These are phyloP conservation scores for Solenopsis fugax DNA, from an alignment of 1,140 invertebrate genomes.

Conservation along the genomic window DNA sequence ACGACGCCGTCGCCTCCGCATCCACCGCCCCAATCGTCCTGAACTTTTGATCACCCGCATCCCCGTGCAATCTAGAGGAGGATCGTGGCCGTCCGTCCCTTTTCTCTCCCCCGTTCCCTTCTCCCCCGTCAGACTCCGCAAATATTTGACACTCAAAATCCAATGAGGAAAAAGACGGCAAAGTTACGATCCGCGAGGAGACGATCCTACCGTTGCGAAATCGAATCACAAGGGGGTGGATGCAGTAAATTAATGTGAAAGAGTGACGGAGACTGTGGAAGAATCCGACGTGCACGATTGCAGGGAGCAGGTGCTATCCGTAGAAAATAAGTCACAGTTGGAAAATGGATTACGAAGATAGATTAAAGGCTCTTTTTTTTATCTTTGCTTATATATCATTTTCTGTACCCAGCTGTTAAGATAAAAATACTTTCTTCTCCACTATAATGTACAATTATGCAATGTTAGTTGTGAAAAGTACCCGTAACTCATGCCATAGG, in stretches of 20 bases:
- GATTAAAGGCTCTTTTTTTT: slow-evolving; percentile 21
- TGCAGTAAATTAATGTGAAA: slow-evolving; percentile 52
- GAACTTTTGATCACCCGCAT: slow-evolving; percentile 86
- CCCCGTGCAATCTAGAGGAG: slow-evolving; percentile 72
- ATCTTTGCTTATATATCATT: slow-evolving; percentile 19
- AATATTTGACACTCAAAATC: slow-evolving; percentile 80
- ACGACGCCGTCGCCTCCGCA: background rate
- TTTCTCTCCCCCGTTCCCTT: background rate
- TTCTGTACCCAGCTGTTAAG: background rate
- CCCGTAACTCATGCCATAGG: background rate
- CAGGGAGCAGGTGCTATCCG: slow-evolving; percentile 43
- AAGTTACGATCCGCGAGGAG: slow-evolving; percentile 20
- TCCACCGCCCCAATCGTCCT: background rate
- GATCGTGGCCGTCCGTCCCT: slow-evolving; percentile 46
- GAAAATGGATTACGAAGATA: slow-evolving; percentile 44
- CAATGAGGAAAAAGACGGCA: slow-evolving; percentile 64
- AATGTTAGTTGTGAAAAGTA: background rate
- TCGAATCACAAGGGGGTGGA: slow-evolving; percentile 15
- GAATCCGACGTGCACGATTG: slow-evolving; percentile 24
- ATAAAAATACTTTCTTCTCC: background rate
- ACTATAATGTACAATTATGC: background rate
- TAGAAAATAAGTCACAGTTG: slow-evolving; percentile 40
- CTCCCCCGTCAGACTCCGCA: slow-evolving; percentile 52
- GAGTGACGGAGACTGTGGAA: background rate
- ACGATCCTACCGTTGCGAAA: slow-evolving; percentile 2